Conservation (phyloP, 2,113 vertebrate species). For the Triplophysa rosa region DNA sequence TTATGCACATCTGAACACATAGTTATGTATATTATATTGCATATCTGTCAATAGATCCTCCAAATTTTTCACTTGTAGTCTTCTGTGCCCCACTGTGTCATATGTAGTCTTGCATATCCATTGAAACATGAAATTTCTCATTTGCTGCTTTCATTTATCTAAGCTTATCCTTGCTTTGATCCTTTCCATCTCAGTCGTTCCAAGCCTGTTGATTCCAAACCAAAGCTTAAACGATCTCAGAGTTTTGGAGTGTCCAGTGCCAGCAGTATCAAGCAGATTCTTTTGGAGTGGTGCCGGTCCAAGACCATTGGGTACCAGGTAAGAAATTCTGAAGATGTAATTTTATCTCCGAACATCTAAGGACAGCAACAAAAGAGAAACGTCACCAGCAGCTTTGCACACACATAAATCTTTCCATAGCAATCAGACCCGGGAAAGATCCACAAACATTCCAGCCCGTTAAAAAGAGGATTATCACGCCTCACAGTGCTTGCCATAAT, state of each 20-base stretch:
- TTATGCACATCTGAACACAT: too few relatives aligned
- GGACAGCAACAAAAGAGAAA: background rate
- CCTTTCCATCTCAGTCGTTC: conserved; percentile 66
- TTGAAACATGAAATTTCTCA: background rate
- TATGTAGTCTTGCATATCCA: background rate
- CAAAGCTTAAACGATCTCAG: conserved; percentile 92
- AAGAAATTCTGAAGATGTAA: conserved; percentile 21
- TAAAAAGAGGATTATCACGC: background rate
- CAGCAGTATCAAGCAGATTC: conserved; percentile 97
- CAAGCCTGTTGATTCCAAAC: conserved; percentile 80
- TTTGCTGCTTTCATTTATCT: background rate
- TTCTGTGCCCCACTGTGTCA: background rate
- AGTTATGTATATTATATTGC: too few relatives aligned
- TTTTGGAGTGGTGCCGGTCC: conserved; percentile 95
- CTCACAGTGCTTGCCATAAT: background rate
- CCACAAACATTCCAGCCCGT: background rate
- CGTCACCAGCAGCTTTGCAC: background rate
- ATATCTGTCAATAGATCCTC: too few relatives aligned
- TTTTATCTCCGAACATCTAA: background rate
- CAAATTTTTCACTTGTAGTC: too few relatives aligned
- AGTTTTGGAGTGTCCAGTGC: conserved; percentile 94
- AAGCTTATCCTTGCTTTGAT: background rate
- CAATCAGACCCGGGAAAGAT: background rate
- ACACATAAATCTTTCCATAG: background rate
- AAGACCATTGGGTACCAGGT: conserved; percentile 97